Evolutionary conservation across 2,888 invertebrate species (phyloP).

Genomic region (Stratiomys singularior): DNA sequence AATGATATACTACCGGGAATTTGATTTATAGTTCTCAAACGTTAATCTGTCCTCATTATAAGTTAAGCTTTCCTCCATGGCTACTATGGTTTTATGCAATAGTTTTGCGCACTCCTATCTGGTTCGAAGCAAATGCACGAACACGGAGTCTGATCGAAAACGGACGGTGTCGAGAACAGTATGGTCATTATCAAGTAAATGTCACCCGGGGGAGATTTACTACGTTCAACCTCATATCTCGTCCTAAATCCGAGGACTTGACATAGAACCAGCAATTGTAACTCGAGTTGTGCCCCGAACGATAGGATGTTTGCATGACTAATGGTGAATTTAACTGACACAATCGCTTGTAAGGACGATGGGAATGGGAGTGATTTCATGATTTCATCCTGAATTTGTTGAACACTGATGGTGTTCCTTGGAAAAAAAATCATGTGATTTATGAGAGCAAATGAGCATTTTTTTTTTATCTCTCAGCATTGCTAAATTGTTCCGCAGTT

Average conservation of each 20-base stretch:
- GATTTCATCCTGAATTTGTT: not conserved
- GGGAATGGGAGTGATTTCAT: not conserved
- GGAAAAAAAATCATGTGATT: no score
- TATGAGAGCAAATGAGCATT: no score
- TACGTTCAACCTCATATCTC: slow-evolving; percentile 10
- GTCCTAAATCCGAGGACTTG: slow-evolving; percentile 3
- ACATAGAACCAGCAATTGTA: not conserved
- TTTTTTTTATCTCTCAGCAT: no score
- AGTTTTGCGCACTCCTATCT: slow-evolving; percentile 2
- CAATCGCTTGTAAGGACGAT: not conserved
- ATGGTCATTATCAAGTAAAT: not conserved
- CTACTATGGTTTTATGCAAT: not conserved
- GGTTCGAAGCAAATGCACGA: not conserved
- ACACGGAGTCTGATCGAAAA: no score
- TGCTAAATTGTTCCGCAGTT: no score
- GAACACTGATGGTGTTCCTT: no score
- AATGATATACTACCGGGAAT: not conserved
- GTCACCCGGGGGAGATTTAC: slow-evolving; percentile 26
- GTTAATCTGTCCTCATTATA: slow-evolving; percentile 19
- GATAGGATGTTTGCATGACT: slow-evolving; percentile 6
- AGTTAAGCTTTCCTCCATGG: not conserved
- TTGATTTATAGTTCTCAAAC: slow-evolving; percentile 4
- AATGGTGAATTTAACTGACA: not conserved
- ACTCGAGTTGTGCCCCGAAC: not conserved
- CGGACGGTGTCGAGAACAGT: not conserved